Base-by-base conservation (phyloP, 2,113 vertebrate species). In the Tonatia bakeri region DNA sequence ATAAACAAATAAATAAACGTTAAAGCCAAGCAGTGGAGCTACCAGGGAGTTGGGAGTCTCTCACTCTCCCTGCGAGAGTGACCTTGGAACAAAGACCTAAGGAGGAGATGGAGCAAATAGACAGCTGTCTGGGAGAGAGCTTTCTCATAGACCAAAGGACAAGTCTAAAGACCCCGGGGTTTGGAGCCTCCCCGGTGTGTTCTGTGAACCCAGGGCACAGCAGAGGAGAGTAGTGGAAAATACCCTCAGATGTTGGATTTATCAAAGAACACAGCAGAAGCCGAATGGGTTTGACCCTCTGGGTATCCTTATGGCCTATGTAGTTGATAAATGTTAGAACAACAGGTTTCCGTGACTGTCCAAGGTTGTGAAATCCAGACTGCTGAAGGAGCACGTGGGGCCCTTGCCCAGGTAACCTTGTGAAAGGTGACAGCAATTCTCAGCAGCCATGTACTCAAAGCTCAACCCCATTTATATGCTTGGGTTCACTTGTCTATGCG, bases 241-340 rank as follows among this genome's bases (percentile, higher is more conserved):
- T 88, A 50, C 31, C 76, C 90, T 89, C 86, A 70, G 94, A 96
- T 94, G 83, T 31, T 76, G 82, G 54, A 69, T 47, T 45, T 80
- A 50, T 50, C 52, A n/a, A 85, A 91, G 67, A 97, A 83, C 24
- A 12, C 2, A 97, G 19, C 9, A 82, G 84, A 50, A 76, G 9
- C 4, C 54, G 80, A 92, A 67, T 16, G 87, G 7, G 2, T 87
- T 94, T 91, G 45, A 52, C 28, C 26, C 85, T 65, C 94, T 91
- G 1, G 64, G 20, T 59, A 16, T 65, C n/a, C 80, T 93, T 82
- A 91, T 3, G 91, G 70, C 45, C 69, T 94, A n/a, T 83, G 94
- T 91, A 0, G 0, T 93, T 70, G 92, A 72, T 47, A 40, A 22
- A 26, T 72, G 43, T 59, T 89, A 64, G 16, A 92, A 59, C 33